Conservation (phyloP, 1,140 invertebrate genomes). For the Probaryconus sp. region DNA sequence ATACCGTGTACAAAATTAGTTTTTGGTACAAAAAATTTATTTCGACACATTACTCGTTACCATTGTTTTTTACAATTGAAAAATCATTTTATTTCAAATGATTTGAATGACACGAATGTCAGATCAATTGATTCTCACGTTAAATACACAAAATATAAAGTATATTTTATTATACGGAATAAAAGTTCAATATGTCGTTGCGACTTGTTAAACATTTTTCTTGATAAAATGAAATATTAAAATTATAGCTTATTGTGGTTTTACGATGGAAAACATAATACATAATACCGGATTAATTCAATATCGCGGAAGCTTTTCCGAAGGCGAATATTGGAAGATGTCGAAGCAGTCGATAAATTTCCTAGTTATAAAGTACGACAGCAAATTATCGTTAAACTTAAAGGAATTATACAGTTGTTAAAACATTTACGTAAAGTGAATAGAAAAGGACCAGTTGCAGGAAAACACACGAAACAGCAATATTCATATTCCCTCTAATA, state of each 20-base stretch:
- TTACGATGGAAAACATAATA: constrained; percentile 5
- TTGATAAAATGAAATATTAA: constrained; percentile 5
- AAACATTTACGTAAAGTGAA: constrained; percentile 3
- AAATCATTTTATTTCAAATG: too few relatives aligned
- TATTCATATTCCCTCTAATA: too few relatives aligned
- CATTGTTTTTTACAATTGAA: too few relatives aligned
- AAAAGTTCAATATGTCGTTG: background rate
- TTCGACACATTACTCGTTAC: too few relatives aligned
- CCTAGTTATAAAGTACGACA: constrained; percentile 13
- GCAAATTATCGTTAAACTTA: constrained; percentile 32
- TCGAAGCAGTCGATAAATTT: constrained; percentile 17
- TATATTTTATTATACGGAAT: background rate
- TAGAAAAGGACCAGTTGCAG: background rate
- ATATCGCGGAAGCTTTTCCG: constrained; percentile 22
- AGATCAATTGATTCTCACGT: too few relatives aligned
- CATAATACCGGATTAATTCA: constrained; percentile 40
- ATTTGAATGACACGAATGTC: too few relatives aligned
- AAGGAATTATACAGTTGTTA: constrained; percentile 30
- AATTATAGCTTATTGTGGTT: constrained; percentile 24
- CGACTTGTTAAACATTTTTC: too few relatives aligned
- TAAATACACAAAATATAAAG: too few relatives aligned
- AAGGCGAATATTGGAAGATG: constrained; percentile 27
- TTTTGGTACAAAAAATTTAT: constrained; percentile 18
- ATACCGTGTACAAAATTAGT: constrained; percentile 26
- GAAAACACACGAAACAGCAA: too few relatives aligned